Percentiles rank a stretch among this genome's conserved stretches.
Evolutionary conservation across 2,797 vertebrate species (phyloP).

Genomic region (Ceyx erithaca): DNA sequence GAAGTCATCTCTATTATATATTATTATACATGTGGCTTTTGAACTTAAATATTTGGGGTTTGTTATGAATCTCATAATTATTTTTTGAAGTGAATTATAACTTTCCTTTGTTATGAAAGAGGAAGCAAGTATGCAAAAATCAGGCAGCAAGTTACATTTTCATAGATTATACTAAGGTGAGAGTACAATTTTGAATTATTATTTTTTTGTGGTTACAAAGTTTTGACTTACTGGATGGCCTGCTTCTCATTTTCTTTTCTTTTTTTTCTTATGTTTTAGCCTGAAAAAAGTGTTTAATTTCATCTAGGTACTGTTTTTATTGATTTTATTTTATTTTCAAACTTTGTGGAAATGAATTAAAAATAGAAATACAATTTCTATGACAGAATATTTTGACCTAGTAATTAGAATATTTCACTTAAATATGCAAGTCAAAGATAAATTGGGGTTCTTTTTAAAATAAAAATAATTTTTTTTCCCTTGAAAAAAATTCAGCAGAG

Average conservation of each 20-base stretch:
- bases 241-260: background rate
- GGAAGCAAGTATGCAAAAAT: background rate
- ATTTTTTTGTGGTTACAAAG: accelerated
- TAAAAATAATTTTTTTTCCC: background rate
- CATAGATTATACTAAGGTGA: background rate
- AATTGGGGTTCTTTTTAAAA: background rate
- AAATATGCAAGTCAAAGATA: background rate
- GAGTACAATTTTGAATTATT: background rate
- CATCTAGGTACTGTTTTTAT: background rate
- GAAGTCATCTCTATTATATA: background rate
- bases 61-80: background rate
- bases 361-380: background rate
- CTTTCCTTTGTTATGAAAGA: background rate
- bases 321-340: background rate
- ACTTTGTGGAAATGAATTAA: background rate
- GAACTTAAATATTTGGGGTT: background rate
- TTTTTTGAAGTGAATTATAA: background rate
- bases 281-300: background rate
- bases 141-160: background rate
- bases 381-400: background rate
- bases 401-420: background rate
- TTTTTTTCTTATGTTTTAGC: background rate
- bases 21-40: background rate
- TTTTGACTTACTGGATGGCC: background rate
- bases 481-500: background rate